These are phyloP conservation scores for Carabus problematicus DNA, from an alignment of 2,888 invertebrate species.

Conservation along the genomic window DNA sequence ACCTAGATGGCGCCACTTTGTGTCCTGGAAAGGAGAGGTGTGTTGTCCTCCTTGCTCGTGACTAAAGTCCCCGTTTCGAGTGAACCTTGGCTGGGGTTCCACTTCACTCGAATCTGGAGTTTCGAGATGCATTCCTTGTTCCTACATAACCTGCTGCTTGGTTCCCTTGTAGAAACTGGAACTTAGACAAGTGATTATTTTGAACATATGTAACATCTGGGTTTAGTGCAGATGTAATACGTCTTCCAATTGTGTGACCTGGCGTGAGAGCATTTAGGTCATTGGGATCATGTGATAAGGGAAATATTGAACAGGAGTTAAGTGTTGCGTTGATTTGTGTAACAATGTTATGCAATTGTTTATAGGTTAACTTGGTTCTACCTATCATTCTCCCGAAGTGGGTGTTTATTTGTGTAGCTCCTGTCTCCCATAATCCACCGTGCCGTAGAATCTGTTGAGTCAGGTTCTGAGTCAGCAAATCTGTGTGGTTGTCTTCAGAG, in stretches of 20 bases:
- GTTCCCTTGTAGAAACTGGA: no score
- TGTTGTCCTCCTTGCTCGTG: neutral
- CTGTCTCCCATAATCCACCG: neutral
- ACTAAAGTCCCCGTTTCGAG: neutral
- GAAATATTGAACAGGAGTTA: neutral
- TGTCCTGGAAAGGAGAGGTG: neutral
- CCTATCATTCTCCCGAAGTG: neutral
- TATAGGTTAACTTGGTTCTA: neutral
- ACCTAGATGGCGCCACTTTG: neutral
- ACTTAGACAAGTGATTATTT: no score
- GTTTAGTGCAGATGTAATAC: neutral
- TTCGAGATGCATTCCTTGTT: neutral
- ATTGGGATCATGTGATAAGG: neutral
- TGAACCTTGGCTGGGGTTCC: neutral
- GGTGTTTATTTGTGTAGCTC: neutral
- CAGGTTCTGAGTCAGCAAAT: neutral
- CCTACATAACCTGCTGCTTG: neutral
- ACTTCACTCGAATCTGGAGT: neutral
- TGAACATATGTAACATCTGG: neutral
- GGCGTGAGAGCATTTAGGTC: neutral
- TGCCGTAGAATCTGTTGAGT: neutral
- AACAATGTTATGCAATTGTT: neutral
- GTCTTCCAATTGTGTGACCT: neutral
- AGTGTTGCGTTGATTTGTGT: neutral
- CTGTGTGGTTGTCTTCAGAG: slow-evolving; percentile 44